Base-by-base conservation (phyloP, 2,113 vertebrate genomes). In the Gila orcuttii region DNA sequence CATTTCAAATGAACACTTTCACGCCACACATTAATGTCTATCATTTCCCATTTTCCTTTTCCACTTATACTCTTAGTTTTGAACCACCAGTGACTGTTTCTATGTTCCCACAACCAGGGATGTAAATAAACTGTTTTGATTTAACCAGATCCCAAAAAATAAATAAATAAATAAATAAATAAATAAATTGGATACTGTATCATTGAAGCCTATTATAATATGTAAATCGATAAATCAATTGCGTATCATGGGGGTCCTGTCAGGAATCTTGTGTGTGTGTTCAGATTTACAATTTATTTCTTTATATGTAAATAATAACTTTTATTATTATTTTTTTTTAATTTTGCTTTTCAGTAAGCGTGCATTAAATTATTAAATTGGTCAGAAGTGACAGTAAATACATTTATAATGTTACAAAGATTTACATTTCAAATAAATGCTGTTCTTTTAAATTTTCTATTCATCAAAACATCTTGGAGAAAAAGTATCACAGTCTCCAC, bases 1-100 rank as follows among this genome's bases (percentile, higher is more conserved):
- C 69, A 79, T 81, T 85, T 81, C 71, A 33, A 60, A 62, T 59
- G 77, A 68, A 33, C 50, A 47, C 31, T 66, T 64, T 73, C 21
- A 73, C 15, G 55, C 55, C 79, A 83, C 36, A 19, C 64, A 64
- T 80, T 85, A 7, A 47, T 9, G n/a, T 69, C 36, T 15, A 3
- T 17, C 33, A 19, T 74, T 55, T 50, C 21, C 23, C 25, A 39
- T 50, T 12, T 25, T 17, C 25, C 55, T 39, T 19, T 39, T 75
- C 52, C 5, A 60, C 5, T 73, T 10, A 21, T 21, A 36, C 12
- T 31, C n/a, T 80, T n/a, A 50, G 66, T 55, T 59, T 31, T 47
- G 23, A 45, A 42, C 9, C 21, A 21, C 21, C 25, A 50, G 42
- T 36, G 25, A n/a, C 52, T 39, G 50, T 55, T 33, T 12, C 1